phyloP scores from a whole-genome alignment of 2,797 vertebrate species.

The Cryptoprocta ferox region DNA sequence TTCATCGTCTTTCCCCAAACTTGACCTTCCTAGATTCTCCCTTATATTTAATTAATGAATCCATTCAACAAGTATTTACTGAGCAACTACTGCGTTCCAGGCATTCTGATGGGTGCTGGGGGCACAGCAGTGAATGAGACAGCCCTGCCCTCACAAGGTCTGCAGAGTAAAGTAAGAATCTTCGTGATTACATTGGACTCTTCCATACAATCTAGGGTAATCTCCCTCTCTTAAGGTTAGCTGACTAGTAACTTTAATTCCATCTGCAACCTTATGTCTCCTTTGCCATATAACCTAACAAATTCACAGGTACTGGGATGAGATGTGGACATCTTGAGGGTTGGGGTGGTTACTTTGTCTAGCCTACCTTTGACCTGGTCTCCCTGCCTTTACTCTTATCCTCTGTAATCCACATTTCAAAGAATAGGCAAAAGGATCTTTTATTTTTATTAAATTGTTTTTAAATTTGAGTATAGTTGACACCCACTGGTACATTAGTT shows the following conservation, averaged over 20 bases:
- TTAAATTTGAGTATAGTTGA: background rate
- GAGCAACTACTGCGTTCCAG: background rate
- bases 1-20: background rate
- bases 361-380: background rate
- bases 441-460: background rate
- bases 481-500: background rate
- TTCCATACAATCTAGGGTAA: background rate
- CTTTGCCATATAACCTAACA: background rate
- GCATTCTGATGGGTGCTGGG: background rate
- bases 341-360: background rate
- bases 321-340: too few relatives aligned
- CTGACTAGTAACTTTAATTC: background rate
- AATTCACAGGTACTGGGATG: background rate
- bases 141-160: background rate
- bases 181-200: background rate
- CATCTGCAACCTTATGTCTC: background rate
- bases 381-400: background rate
- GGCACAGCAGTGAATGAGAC: background rate
- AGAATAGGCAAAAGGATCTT: background rate
- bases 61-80: background rate
- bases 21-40: background rate
- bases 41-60: constrained; percentile 19
- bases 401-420: background rate
- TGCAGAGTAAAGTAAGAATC: background rate
- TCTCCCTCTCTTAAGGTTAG: background rate